Evolutionary conservation across 2,113 vertebrate species (phyloP).

Genomic region (Tyrannus savana): DNA sequence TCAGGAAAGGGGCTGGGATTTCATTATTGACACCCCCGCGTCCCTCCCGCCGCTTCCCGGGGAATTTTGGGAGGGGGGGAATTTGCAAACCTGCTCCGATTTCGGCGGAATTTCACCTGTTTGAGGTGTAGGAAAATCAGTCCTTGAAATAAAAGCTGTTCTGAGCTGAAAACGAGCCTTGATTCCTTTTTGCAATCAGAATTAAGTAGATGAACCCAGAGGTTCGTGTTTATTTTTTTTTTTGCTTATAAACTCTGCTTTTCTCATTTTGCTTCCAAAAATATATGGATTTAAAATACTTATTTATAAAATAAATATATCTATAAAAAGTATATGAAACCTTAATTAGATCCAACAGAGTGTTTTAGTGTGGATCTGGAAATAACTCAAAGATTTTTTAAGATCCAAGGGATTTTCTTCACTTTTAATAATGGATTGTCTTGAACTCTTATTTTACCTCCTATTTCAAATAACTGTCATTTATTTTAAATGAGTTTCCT

Average conservation of each 20-base stretch:
- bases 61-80: background rate
- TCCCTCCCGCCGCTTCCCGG: background rate
- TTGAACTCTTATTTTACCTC: background rate
- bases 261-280: background rate
- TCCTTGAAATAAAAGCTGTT: no score
- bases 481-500: background rate
- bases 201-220: rapidly evolving
- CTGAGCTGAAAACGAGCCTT: no score
- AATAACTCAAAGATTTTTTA: background rate
- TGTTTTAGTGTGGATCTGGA: background rate
- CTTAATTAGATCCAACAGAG: background rate
- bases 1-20: background rate
- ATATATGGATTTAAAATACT: background rate
- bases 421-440: background rate
- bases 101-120: background rate
- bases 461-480: background rate
- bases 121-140: background rate
- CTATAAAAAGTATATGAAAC: background rate
- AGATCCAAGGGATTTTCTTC: background rate
- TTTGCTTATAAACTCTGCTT: background rate
- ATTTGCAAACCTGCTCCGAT: background rate
- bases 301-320: background rate
- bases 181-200: background rate
- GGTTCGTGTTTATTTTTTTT: background rate
- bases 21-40: background rate